Evolutionary conservation across 1,140 invertebrate genomes (phyloP), one percentile per base, ranked within the genome.

Genomic region (Papilio xuthus): DNA sequence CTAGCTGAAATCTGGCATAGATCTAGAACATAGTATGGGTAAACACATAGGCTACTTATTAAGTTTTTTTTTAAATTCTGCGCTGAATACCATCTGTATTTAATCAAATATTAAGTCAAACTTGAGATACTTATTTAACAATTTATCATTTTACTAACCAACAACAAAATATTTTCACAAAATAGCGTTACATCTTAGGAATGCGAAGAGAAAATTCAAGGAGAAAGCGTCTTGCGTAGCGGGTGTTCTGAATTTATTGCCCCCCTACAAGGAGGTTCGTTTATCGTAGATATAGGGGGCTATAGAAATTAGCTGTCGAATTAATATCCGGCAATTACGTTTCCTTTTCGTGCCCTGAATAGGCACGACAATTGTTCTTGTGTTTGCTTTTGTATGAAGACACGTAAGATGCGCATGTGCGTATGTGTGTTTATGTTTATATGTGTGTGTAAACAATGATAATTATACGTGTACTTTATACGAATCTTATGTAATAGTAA

Each of bases 201-300:
- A 67, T 60, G 56, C 72, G 13, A 41, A 72, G 83, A 86, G 83
- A 88, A 86, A 88, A 84, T 85, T 84, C 81, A 83, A 80, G 79
- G 83, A 83, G 82, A 84, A 81, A 83, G 81, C 81, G 86, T 84
- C 85, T 88, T 86, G 82, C 85, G 80, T 84, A 82, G 81, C 80
- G 81, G 80, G 84, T 88, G 83, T 81, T 78, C 72, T 71, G 26
- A 83, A 88, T 88, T 87, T 88, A 87, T 86, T 79, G 82, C 82
- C 82, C 75, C 77, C 83, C 79, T 82, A 75, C 73, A 74, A 83
- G 82, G 79, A 80, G 77, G 60, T 56, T 77, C 53, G 77, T 79
- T 80, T 82, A 82, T 82, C 79, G 72, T 56, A 72, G 67, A 78
- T 78, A 72, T 76, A 76, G 50, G 74, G 74, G 56, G 56, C 74